These are phyloP conservation scores for Lordiphosa stackelbergi DNA, from an alignment of 1,140 invertebrate genomes.

Conservation along the genomic window DNA sequence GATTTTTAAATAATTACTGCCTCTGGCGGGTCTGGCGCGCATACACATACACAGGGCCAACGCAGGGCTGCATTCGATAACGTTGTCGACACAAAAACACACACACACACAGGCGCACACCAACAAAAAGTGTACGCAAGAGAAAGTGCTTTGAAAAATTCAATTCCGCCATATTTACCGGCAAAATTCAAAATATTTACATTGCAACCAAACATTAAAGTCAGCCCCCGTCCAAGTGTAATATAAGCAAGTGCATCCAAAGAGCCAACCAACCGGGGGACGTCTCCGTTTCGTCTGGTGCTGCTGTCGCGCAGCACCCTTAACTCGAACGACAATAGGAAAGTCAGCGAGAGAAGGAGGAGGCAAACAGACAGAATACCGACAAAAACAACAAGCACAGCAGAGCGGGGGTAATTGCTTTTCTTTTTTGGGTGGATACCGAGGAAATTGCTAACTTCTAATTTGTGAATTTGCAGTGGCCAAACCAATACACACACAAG, in stretches of 20 bases:
- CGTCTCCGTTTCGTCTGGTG: slow-evolving; percentile 39
- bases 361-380: slow-evolving; percentile 31
- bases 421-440: no score
- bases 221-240: slow-evolving; percentile 24
- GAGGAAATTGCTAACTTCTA: slow-evolving; percentile 43
- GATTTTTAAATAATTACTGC: neutral
- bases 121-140: slow-evolving; percentile 53
- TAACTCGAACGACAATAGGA: slow-evolving; percentile 43
- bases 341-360: slow-evolving; percentile 26
- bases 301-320: slow-evolving; percentile 44
- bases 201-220: slow-evolving; percentile 49
- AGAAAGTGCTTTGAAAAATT: slow-evolving; percentile 76
- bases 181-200: slow-evolving; percentile 77
- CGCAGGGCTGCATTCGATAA: slow-evolving; percentile 58
- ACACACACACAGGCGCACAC: slow-evolving; percentile 48
- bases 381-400: slow-evolving; percentile 19
- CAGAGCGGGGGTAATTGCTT: slow-evolving; percentile 2
- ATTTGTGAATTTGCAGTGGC: slow-evolving; percentile 44
- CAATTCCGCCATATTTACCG: slow-evolving; percentile 76
- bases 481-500: slow-evolving; percentile 10
- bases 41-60: slow-evolving; percentile 44
- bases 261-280: slow-evolving; percentile 35
- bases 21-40: slow-evolving; percentile 1
- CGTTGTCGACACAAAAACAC: slow-evolving; percentile 37
- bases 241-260: slow-evolving; percentile 22